phyloP scores from a whole-genome alignment of 2,797 vertebrate genomes.

The Nyctalus aviator region DNA sequence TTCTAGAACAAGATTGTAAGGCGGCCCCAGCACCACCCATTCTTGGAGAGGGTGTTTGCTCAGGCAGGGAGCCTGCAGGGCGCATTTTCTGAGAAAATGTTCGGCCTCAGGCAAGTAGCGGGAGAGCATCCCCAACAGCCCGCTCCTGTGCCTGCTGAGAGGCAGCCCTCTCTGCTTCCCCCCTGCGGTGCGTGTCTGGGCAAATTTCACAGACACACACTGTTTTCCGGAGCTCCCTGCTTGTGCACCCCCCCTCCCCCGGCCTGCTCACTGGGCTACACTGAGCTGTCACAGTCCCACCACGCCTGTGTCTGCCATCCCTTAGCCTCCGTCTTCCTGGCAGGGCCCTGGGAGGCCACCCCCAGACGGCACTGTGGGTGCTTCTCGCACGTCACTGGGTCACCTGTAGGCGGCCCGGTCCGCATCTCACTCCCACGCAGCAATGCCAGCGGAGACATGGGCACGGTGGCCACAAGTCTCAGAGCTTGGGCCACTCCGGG shows the following conservation, averaged over 20 bases:
- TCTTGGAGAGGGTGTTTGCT: not conserved
- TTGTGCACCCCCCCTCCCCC: accelerated
- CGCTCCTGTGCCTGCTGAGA: accelerated
- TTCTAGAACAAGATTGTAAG: not conserved
- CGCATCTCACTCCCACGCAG: not conserved
- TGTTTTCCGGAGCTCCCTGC: not conserved
- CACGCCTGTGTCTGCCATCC: not conserved
- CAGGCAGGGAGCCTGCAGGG: not conserved
- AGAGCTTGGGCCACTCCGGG: accelerated
- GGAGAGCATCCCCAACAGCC: accelerated
- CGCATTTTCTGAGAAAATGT: not conserved
- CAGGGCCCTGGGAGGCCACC: not conserved
- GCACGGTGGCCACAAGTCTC: not conserved
- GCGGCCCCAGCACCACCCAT: not conserved
- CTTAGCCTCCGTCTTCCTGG: not conserved
- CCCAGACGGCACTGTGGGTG: not conserved
- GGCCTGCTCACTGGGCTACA: not conserved
- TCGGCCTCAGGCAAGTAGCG: not conserved
- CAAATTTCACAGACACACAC: accelerated
- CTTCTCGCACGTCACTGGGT: not conserved
- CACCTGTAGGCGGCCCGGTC: not conserved
- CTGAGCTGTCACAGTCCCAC: not conserved
- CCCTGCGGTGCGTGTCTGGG: too few relatives aligned
- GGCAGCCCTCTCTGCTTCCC: not conserved
- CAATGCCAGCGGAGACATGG: not conserved